Evolutionary conservation across 2,888 invertebrate species (phyloP).

Genomic region (Rhorus exstirpatorius): DNA sequence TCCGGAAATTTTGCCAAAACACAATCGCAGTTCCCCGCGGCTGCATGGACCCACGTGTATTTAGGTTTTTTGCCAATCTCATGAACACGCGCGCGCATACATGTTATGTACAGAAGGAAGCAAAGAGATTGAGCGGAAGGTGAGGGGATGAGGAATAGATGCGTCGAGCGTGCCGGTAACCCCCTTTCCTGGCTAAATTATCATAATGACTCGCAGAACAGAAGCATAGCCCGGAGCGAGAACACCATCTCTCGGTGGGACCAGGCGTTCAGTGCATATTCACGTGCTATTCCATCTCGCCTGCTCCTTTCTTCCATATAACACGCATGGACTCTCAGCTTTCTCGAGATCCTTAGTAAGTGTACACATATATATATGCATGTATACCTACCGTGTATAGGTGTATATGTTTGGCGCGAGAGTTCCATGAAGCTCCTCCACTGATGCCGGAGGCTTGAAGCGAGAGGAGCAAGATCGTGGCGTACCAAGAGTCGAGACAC

Average conservation of each 20-base stretch:
- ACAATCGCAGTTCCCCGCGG: slow-evolving; percentile 47
- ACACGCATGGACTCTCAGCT: slow-evolving; percentile 21
- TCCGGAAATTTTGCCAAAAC: slow-evolving; percentile 50
- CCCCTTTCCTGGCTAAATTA: slow-evolving; percentile 84
- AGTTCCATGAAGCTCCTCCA: slow-evolving; percentile 2
- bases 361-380: background rate
- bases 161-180: slow-evolving; percentile 79
- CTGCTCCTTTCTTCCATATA: slow-evolving; percentile 30
- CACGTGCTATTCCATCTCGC: slow-evolving; percentile 43
- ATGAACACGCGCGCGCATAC: slow-evolving; percentile 49
- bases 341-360: slow-evolving; percentile 18
- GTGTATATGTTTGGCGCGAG: slow-evolving; percentile 8
- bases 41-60: slow-evolving; percentile 39
- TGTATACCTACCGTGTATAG: background rate
- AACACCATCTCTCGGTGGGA: slow-evolving; percentile 66
- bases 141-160: slow-evolving; percentile 61
- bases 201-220: slow-evolving; percentile 84
- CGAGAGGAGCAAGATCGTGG: slow-evolving; percentile 37
- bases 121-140: slow-evolving; percentile 56
- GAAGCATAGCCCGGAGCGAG: slow-evolving; percentile 83
- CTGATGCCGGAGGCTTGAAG: slow-evolving; percentile 38
- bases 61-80: slow-evolving; percentile 8
- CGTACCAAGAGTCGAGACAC: slow-evolving; percentile 20
- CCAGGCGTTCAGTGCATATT: slow-evolving; percentile 50
- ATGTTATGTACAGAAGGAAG: slow-evolving; percentile 59